Evolutionary conservation across 2,888 invertebrate species (phyloP).

Genomic region (Podotricha telesiphe): DNA sequence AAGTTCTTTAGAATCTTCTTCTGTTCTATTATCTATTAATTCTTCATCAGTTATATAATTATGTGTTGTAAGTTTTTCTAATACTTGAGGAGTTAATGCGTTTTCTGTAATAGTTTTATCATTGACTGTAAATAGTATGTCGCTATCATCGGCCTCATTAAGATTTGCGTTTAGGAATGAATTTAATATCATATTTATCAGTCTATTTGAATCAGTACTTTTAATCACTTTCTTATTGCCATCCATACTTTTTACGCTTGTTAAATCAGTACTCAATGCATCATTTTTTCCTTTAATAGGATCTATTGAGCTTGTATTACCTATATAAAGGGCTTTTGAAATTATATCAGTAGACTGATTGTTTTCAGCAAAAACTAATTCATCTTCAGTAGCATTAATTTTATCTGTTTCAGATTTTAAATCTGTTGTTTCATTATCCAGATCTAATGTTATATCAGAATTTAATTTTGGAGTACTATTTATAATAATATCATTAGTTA

Average conservation of each 20-base stretch:
- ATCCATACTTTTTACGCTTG: not conserved
- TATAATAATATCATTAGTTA: conserved; percentile 6
- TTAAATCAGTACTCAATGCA: not conserved
- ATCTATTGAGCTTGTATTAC: not conserved
- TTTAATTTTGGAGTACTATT: not conserved
- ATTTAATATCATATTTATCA: conserved; percentile 18
- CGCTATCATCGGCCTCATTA: not conserved
- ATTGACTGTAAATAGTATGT: not conserved
- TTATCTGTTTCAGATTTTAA: not conserved
- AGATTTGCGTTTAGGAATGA: not conserved
- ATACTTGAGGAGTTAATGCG: not conserved
- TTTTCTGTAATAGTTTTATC: not conserved
- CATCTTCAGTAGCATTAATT: not conserved
- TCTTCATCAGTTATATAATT: not conserved
- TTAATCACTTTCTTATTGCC: not conserved
- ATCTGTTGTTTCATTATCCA: not conserved
- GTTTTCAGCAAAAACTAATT: not conserved
- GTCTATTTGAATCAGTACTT: not conserved
- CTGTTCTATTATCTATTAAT: not conserved
- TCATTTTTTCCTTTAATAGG: not conserved
- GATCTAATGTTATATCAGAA: not conserved
- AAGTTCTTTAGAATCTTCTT: not conserved
- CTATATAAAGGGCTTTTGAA: not conserved
- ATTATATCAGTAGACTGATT: not conserved
- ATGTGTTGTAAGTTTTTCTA: not conserved